Percentiles rank a stretch among this genome's conserved stretches.
These are phyloP conservation scores for Lasioglossum villosulum DNA, from an alignment of 2,888 invertebrate genomes.

Conservation along the genomic window DNA sequence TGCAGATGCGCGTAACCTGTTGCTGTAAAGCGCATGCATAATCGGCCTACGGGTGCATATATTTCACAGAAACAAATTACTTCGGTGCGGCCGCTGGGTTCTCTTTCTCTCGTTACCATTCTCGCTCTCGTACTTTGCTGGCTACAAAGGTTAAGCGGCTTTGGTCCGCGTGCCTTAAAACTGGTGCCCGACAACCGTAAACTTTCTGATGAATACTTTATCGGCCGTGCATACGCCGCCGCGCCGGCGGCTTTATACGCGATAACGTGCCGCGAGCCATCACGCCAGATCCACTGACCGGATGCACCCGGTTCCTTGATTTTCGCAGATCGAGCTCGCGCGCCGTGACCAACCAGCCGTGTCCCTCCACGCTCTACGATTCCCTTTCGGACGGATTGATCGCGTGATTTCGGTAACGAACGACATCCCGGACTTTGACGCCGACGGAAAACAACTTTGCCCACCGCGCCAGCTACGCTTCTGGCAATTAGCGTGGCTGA, in stretches of 20 bases:
- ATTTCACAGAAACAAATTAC: conserved; percentile 63
- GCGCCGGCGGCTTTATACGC: background rate
- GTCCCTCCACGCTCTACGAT: background rate
- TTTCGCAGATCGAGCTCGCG: background rate
- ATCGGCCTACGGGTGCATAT: conserved; percentile 42
- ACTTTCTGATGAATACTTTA: conserved; percentile 35
- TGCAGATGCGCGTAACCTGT: conserved; percentile 58
- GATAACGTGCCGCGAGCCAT: background rate
- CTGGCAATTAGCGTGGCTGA: background rate
- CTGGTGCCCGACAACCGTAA: conserved; percentile 34
- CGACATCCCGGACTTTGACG: background rate
- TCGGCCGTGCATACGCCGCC: background rate
- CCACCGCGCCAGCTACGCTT: background rate
- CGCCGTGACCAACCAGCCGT: background rate
- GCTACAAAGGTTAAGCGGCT: conserved; percentile 44
- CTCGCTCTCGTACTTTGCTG: background rate
- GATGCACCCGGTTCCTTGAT: background rate
- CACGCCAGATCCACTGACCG: background rate
- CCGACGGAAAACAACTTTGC: background rate
- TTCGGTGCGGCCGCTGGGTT: conserved; percentile 2
- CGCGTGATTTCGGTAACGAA: background rate
- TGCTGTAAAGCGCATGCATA: conserved; percentile 64
- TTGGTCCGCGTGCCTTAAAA: conserved; percentile 32
- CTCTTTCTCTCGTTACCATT: background rate
- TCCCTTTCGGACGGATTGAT: background rate